Conservation (phyloP, 35 echinoderm and acorn worm species). For the Anneissia japonica region DNA sequence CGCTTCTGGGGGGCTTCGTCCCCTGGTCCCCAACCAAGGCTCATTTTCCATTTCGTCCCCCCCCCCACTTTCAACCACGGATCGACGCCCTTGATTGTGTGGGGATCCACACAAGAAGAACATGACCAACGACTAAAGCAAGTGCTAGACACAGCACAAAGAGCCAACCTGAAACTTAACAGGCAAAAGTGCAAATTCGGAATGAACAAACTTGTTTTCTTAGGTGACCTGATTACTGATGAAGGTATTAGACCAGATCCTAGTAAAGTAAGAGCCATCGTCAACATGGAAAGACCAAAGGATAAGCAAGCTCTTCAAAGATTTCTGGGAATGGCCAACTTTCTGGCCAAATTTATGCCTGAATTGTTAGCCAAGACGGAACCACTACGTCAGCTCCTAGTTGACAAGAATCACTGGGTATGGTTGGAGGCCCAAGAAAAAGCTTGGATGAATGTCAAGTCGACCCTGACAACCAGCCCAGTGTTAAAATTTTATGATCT, state of each 20-base stretch:
- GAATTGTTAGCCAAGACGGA: constrained; percentile 19
- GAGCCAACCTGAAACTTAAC: constrained; percentile 37
- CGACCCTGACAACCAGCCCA: background rate
- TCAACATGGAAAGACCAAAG: constrained; percentile 23
- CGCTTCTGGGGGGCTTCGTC: no score
- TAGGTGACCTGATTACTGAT: constrained; percentile 1
- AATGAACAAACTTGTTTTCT: background rate
- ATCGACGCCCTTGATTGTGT: no score
- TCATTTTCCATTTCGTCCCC: no score
- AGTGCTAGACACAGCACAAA: constrained; percentile 25
- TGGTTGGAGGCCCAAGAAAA: background rate
- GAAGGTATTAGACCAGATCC: constrained; percentile 26
- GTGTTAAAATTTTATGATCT: constrained; percentile 15
- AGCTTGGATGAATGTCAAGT: background rate
- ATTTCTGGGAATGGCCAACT: constrained; percentile 38
- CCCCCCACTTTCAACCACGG: no score
- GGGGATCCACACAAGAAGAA: constrained; percentile 33
- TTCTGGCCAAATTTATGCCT: constrained; percentile 30
- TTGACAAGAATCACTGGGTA: background rate
- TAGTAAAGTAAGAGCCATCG: constrained; percentile 22
- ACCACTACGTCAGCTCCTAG: background rate
- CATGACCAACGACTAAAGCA: constrained; percentile 37
- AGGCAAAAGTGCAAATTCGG: constrained; percentile 26
- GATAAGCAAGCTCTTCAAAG: constrained; percentile 25
- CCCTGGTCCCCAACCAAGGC: no score